Evolutionary conservation across 2,888 invertebrate genomes (phyloP), one percentile per base, ranked within the genome.

Genomic region (Falcaria lacertinaria): DNA sequence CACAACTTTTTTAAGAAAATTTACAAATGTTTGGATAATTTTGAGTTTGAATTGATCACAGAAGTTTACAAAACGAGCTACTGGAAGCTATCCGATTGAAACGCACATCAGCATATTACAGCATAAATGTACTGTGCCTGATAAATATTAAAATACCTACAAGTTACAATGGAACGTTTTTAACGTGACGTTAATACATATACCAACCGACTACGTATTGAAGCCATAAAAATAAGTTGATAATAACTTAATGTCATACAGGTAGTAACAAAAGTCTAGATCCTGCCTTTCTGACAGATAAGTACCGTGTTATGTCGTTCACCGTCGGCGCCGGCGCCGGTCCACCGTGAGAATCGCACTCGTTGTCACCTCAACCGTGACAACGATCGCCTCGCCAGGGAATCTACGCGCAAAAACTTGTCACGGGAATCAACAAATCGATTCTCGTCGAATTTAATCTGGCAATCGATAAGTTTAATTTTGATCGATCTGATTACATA

Each of bases 401-500:
- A 67, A 67, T 64, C 53, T 53, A 47, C 57, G 48, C 67, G 66
- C 73, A 76, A 75, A 74, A 82, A 79, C 71, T 57, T 67, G 72
- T 73, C 77, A 80, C 77, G 82, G 79, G 71, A 75, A 72, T 77
- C 71, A 65, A 60, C 60, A 71, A 83, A 83, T 84, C 78, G 80
- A 85, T 86, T 86, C 73, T 69, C 70, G 67, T 64, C 63, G 66
- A 71, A 52, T 58, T 66, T 49, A 48, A 50, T 57, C 50, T 47
- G 53, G 43, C 15, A 50, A 48, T 42, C 47, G 45, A 54, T 35
- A n/a, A 28, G 28, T 54, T 51, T 50, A 42, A 52, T 43, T 47
- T 38, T 50, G 55, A 55, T 55, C 57, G 54, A 57, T 57, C 28
- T 3, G 28, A 28, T 57, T 22, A 17, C 19, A 36, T 36, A n/a